phyloP scores from a whole-genome alignment of 1,140 invertebrate genomes.

The Nautilus pompilius region DNA sequence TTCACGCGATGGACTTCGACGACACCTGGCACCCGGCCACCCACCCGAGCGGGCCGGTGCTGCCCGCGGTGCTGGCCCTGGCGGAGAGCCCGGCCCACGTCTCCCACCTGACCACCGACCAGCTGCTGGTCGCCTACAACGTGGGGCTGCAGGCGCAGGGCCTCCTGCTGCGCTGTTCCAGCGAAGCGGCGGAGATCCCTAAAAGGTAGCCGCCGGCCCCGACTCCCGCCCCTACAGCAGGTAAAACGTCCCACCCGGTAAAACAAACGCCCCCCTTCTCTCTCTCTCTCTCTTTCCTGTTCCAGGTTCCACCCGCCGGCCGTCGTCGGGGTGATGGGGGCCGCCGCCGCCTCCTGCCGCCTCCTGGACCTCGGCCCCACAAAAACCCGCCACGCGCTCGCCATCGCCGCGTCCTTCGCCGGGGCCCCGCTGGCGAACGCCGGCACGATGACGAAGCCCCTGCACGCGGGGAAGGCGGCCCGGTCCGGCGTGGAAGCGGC shows the following conservation, averaged over 20 bases:
- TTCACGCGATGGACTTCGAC: constrained; percentile 44
- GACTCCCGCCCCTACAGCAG: too few species aligned
- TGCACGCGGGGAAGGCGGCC: constrained; percentile 40
- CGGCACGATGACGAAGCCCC: constrained; percentile 40
- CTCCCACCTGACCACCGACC: constrained; percentile 15
- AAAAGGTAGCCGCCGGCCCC: constrained; percentile 35
- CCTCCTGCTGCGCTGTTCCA: constrained; percentile 28
- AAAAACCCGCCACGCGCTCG: constrained; percentile 32
- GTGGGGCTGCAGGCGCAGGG: constrained; percentile 40
- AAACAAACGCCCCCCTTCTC: too few species aligned
- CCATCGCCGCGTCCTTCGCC: constrained; percentile 41
- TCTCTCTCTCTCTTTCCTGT: too few species aligned
- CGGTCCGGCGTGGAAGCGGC: constrained; percentile 41
- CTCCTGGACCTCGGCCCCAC: constrained; percentile 24
- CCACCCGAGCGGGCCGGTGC: constrained; percentile 37
- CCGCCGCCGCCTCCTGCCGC: constrained; percentile 35
- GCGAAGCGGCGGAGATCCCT: constrained; percentile 29
- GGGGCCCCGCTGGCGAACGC: constrained; percentile 47
- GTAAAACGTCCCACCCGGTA: too few species aligned
- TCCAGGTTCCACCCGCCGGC: constrained; percentile 41
- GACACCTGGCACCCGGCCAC: constrained; percentile 44
- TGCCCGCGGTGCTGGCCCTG: constrained; percentile 36
- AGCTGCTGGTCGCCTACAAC: constrained; percentile 40
- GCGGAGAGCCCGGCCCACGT: constrained; percentile 22
- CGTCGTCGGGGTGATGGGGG: constrained; percentile 44